Percentiles rank a stretch among this genome's conserved stretches.
Evolutionary conservation across 2,113 vertebrate genomes (phyloP).

Genomic region (Cyphomyrus plagiostoma): DNA sequence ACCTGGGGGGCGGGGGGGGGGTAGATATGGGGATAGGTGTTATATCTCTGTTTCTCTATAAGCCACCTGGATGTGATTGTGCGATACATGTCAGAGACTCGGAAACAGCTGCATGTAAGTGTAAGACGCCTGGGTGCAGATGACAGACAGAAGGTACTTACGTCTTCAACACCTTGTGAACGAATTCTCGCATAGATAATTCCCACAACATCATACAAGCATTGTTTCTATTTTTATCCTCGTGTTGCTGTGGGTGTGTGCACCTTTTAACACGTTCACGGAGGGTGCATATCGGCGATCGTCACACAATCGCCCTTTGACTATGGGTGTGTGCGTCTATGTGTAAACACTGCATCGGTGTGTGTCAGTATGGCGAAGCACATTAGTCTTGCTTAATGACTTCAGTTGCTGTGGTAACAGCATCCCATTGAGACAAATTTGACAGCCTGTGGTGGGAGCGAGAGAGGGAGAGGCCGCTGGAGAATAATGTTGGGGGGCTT

Average conservation of each 20-base stretch:
- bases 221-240: not conserved
- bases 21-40: not conserved
- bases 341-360: not conserved
- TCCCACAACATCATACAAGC: not conserved
- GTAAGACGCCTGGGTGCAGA: not conserved
- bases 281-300: not conserved
- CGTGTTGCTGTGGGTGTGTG: not conserved
- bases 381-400: conserved; percentile 63
- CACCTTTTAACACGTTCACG: not conserved
- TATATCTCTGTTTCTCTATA: not conserved
- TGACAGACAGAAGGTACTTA: not conserved
- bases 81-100: no score
- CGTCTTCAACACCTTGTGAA: not conserved
- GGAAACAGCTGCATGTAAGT: not conserved
- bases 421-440: conserved; percentile 50
- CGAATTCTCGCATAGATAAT: not conserved
- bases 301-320: not conserved
- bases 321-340: conserved; percentile 9
- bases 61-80: not conserved
- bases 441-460: conserved; percentile 35
- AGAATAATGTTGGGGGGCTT: not conserved
- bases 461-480: not conserved
- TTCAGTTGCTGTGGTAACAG: conserved; percentile 63
- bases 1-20: not conserved
- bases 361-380: conserved; percentile 34